A percentile compares a stretch with the other conserved stretches of the same genome.
phyloP scores from a whole-genome alignment of 2,113 vertebrate genomes.

The Chlamydotis undulata region DNA sequence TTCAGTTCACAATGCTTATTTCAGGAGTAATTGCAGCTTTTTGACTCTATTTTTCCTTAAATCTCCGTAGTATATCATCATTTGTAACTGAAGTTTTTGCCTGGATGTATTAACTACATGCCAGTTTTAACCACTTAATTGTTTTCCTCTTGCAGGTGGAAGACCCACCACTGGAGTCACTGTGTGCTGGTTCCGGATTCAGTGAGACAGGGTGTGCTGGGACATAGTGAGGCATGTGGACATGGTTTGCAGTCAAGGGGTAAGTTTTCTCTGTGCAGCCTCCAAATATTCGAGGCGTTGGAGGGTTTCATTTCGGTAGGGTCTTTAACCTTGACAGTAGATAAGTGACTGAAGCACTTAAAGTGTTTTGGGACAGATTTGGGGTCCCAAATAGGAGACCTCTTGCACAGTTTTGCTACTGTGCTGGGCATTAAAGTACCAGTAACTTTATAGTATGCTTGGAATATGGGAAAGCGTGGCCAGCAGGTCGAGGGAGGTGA shows the following conservation, averaged over 20 bases:
- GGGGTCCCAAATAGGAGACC: too few relatives aligned
- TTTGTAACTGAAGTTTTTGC: not conserved
- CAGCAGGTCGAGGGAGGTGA: too few relatives aligned
- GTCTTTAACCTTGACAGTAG: not conserved
- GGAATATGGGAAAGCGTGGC: not conserved
- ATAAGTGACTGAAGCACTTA: not conserved
- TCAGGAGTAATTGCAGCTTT: not conserved
- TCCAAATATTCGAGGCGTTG: not conserved
- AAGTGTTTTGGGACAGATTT: not conserved
- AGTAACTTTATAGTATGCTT: not conserved
- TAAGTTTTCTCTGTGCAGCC: constrained; percentile 56
- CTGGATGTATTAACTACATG: not conserved
- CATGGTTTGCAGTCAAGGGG: constrained; percentile 90
- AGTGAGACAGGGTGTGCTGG: constrained; percentile 75
- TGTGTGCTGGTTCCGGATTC: constrained; percentile 88
- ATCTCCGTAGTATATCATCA: fast-evolving
- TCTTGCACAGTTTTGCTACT: not conserved
- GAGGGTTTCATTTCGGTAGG: not conserved
- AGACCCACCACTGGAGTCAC: constrained; percentile 85
- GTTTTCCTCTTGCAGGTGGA: constrained; percentile 81
- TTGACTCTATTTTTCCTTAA: not conserved
- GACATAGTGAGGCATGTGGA: constrained; percentile 84
- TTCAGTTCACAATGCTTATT: not conserved
- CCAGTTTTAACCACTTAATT: not conserved
- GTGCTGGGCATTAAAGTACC: not conserved